Evolutionary conservation across 2,797 vertebrate species (phyloP).

Genomic region (Limosa lapponica): DNA sequence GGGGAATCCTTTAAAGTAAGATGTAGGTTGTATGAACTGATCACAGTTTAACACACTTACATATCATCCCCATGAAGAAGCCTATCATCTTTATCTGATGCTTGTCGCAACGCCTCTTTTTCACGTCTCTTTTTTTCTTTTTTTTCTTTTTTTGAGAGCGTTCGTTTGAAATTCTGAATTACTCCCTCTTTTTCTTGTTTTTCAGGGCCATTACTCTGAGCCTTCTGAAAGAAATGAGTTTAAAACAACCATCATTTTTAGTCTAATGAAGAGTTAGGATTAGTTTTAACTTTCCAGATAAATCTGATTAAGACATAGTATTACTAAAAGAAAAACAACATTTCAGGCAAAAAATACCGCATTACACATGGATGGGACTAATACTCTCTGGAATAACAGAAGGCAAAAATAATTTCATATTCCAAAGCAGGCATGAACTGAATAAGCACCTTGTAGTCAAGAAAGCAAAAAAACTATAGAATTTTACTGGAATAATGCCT

Average conservation of each 20-base stretch:
- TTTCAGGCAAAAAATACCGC: background rate
- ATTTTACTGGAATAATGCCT: background rate
- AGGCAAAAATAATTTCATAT: background rate
- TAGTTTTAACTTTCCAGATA: background rate
- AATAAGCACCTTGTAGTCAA: background rate
- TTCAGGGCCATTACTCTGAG: conserved; percentile 94
- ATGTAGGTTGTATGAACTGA: background rate
- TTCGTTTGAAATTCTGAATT: conserved; percentile 98
- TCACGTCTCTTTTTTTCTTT: conserved; percentile 96
- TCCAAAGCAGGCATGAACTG: background rate
- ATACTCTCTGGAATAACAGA: background rate
- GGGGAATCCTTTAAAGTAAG: background rate
- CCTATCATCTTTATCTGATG: conserved; percentile 88
- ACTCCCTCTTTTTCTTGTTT: conserved; percentile 96
- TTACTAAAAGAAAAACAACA: background rate
- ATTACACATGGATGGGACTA: background rate
- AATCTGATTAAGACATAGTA: background rate
- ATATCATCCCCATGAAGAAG: conserved; percentile 84
- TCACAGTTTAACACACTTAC: conserved; percentile 73
- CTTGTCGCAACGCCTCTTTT: conserved; percentile 88
- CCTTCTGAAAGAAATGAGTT: conserved; percentile 82
- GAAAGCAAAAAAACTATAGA: background rate
- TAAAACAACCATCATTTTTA: background rate
- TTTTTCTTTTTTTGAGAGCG: conserved; percentile 97
- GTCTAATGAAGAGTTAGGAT: background rate